Evolutionary conservation across 2,797 vertebrate species (phyloP).

Genomic region (Sitta carolinensis): DNA sequence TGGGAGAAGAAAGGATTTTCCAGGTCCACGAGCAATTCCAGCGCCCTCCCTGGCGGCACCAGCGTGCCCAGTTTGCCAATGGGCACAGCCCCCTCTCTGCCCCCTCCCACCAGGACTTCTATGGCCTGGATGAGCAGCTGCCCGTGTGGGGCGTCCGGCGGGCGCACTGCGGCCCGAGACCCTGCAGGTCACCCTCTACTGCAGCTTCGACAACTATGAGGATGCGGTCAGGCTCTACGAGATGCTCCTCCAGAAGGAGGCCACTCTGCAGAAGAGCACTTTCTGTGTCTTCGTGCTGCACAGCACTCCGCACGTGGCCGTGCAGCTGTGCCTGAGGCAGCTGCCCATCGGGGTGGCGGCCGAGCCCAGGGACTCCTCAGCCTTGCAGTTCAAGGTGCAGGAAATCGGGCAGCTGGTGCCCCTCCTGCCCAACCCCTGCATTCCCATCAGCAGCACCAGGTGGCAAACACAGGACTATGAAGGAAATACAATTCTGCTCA

Average conservation of each 20-base stretch:
- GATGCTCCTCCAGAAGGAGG: conserved; percentile 85
- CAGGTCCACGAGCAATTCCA: conserved; percentile 87
- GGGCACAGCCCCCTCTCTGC: conserved; percentile 62
- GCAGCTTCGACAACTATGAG: conserved; percentile 88
- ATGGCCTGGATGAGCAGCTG: conserved; percentile 87
- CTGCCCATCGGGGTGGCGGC: conserved; percentile 81
- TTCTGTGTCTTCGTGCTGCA: conserved; percentile 86
- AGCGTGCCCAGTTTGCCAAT: conserved; percentile 71
- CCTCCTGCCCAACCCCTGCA: conserved; percentile 90
- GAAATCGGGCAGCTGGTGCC: conserved; percentile 93
- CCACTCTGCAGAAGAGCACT: conserved; percentile 77
- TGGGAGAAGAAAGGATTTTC: conserved; percentile 87
- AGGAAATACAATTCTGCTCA: conserved; percentile 91
- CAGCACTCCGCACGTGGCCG: conserved; percentile 10
- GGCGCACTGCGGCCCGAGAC: conserved; percentile 84
- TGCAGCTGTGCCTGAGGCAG: conserved; percentile 92
- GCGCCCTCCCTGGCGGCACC: conserved; percentile 86
- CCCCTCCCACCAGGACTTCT: conserved; percentile 85
- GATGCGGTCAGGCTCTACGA: conserved; percentile 89
- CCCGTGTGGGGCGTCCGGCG: conserved; percentile 90
- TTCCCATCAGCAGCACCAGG: conserved; percentile 88
- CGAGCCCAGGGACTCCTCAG: conserved; percentile 81
- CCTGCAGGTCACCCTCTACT: conserved; percentile 88
- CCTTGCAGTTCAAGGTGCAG: conserved; percentile 89
- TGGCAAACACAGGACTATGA: conserved; percentile 98